Evolutionary conservation across 2,113 vertebrate genomes (phyloP), one percentile per base, ranked within the genome.

Genomic region (Dromiciops gliroides): DNA sequence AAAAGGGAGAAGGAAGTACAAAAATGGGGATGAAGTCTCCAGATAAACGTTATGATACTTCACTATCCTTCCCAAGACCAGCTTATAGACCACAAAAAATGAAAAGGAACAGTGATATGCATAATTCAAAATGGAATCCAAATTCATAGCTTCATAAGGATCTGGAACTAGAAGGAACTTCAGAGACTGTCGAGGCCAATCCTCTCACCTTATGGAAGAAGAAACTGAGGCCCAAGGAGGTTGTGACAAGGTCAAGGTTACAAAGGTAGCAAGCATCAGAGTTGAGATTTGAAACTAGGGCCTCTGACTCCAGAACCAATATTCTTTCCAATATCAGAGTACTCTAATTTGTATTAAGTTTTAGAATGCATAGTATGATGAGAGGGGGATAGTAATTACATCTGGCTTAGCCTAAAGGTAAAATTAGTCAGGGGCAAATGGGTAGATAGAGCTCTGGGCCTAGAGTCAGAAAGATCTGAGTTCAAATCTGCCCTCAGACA

Each of bases 191-290:
- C 67, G 8, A 44, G n/a, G 14, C 16, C 7, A 83, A 19, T 7
- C 31, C 8, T 67, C 49, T 28, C 25, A 23, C 14, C 49, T 50
- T 90, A 51, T 24, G 91, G 48, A 37, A 88, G 14, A 88, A 28
- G 9, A 92, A 52, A 12, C 25, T 95, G 51, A 89, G 91, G 26
- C 37, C 25, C 47, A 9, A 93, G 67, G 95, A 95, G 95, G 37
- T 1, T 49, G 60, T 44, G 31, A 67, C 56, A 37, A 37, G 10
- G 28, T 37, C 89, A 23, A 89, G 92, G 0, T 16, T 24, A 51
- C 2, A 2, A 0, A 92, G 2, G 16, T 67, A 53, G 23, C 83
- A 49, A 51, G 37, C 67, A 31, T 50, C n/a, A 94, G 44, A 96
- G 25, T 50, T 89, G 92, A 48, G n/a, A 23, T 49, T 14, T 91